Evolutionary conservation across 2,888 invertebrate species (phyloP), one percentile per base, ranked within the genome.

Genomic region (Cyclophora albipunctata): DNA sequence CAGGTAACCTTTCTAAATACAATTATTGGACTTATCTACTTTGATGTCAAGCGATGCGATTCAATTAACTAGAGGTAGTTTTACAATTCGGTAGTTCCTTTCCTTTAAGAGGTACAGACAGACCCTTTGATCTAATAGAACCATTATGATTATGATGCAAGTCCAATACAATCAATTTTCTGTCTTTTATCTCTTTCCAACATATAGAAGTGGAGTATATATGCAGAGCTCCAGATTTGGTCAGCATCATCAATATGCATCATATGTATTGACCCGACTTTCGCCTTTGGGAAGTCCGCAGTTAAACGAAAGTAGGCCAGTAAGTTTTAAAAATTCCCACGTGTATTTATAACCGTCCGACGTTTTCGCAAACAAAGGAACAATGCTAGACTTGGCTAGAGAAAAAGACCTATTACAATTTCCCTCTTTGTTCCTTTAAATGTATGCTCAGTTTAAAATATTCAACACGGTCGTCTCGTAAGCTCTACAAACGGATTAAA

Each of bases 361-460:
- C 49, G 49, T 51, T 55, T 51, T 4, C 42, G 46, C 48, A 51
- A 54, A 58, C 58, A 58, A 58, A 58, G 49, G 53, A 57, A 52
- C 34, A 44, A 53, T 43, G 49, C 50, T 47, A 40, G 42, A 46
- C 40, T 52, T 40, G 45, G 48, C 49, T 7, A 20, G 7, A 20
- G 43, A 20, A 42, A 46, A 48, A 40, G 47, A 45, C 47, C 49
- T 50, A 46, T 57, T 57, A 55, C 48, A 55, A 53, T 54, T 48
- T 52, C 44, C 50, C 52, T 41, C 43, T 43, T 48, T 52, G 50
- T 58, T 55, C 54, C 55, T 50, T 49, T 45, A 53, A 58, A 55
- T 53, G 42, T 37, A 47, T 52, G 54, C 50, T 53, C 48, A 45
- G 45, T 51, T 53, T 57, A 35, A 57, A 59, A 55, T 59, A 59